Evolutionary conservation across 1,140 invertebrate species (phyloP).

Genomic region (Brachionus paranguensis): DNA sequence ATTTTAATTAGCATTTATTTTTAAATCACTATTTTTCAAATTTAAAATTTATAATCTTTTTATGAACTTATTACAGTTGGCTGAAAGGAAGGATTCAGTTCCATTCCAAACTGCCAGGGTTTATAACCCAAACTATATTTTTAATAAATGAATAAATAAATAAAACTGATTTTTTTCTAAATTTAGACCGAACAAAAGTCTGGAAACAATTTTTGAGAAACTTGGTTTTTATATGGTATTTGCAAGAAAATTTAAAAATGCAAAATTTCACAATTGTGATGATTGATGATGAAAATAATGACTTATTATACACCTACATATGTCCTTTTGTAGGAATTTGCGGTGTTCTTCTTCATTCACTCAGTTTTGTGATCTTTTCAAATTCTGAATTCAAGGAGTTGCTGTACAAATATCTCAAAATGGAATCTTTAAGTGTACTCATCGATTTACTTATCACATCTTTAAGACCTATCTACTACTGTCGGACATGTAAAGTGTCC

Average conservation of each 20-base stretch:
- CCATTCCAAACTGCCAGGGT: too few relatives aligned
- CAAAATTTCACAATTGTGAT: not conserved
- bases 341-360: not conserved
- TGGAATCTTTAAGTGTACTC: constrained; percentile 7
- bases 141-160: too few relatives aligned
- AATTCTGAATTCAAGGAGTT: not conserved
- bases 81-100: too few relatives aligned
- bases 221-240: not conserved
- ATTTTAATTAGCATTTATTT: too few relatives aligned
- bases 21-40: too few relatives aligned
- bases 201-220: too few relatives aligned
- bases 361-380: not conserved
- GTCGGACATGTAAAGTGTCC: not conserved
- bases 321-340: not conserved
- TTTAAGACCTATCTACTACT: not conserved
- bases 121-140: too few relatives aligned
- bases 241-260: not conserved
- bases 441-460: not conserved
- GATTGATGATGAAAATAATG: not conserved
- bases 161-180: too few relatives aligned
- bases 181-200: too few relatives aligned
- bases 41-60: too few relatives aligned
- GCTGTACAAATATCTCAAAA: constrained; percentile 11
- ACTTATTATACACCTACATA: not conserved
- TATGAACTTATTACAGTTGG: too few relatives aligned